Evolutionary conservation across 2,113 vertebrate species (phyloP).

Genomic region (Halcyon malimbica): DNA sequence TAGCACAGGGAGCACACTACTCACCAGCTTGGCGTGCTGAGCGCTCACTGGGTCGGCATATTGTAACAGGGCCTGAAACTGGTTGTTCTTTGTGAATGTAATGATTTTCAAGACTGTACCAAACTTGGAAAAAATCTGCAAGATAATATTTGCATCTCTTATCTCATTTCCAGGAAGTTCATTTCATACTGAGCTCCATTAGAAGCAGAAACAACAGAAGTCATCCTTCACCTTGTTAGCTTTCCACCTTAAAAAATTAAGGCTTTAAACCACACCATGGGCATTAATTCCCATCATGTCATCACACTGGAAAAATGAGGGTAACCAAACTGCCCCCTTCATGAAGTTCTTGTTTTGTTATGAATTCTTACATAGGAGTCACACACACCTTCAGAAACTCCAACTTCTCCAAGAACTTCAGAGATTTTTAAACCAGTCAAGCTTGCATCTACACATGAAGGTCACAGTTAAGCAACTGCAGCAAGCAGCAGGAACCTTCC

Average conservation of each 20-base stretch:
- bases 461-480: background rate
- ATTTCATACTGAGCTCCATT: background rate
- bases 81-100: constrained; percentile 96
- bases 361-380: background rate
- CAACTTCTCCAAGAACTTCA: background rate
- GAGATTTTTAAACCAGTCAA: background rate
- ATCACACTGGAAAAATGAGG: background rate
- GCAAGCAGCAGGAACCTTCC: background rate
- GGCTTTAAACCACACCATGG: background rate
- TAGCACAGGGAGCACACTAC: background rate
- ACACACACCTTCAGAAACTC: background rate
- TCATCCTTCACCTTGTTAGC: background rate
- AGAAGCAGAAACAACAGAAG: background rate
- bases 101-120: constrained; percentile 95
- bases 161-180: background rate
- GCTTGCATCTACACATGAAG: background rate
- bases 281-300: background rate
- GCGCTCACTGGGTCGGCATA: constrained; percentile 88
- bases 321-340: background rate
- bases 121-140: constrained; percentile 95
- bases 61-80: constrained; percentile 94
- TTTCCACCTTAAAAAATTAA: background rate
- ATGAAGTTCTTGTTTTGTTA: background rate
- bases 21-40: constrained; percentile 93
- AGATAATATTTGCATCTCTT: background rate